Conservation (phyloP, 2,113 vertebrate genomes). For the Gavia stellata region DNA sequence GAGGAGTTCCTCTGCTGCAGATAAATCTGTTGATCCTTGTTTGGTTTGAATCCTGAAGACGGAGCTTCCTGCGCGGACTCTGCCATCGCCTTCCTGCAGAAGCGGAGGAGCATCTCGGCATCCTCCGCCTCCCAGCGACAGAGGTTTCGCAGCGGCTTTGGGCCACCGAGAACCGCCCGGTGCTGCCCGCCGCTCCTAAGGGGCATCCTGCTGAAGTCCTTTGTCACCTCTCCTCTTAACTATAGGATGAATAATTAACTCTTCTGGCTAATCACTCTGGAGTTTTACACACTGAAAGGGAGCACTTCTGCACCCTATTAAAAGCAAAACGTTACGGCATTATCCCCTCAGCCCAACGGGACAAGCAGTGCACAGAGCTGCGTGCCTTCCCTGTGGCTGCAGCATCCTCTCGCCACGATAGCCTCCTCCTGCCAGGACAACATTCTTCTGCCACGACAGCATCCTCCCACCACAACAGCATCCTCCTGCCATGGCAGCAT, state of each 20-base stretch:
- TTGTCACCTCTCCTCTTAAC: neutral
- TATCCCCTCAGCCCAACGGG: fast-evolving
- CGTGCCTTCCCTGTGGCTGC: neutral
- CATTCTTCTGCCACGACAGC: fast-evolving
- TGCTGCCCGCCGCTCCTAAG: neutral
- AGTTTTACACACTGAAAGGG: neutral
- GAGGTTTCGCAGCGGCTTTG: neutral
- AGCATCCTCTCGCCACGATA: no score
- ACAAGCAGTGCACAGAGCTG: fast-evolving
- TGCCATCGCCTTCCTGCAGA: neutral
- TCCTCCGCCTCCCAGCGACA: neutral
- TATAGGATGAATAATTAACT: neutral
- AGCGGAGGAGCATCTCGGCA: neutral
- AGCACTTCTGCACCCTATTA: neutral
- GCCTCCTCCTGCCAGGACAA: neutral
- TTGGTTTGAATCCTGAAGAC: neutral
- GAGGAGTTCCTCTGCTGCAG: neutral
- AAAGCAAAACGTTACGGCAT: fast-evolving
- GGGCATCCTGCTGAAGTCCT: neutral
- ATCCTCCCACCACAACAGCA: neutral
- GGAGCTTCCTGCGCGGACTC: neutral
- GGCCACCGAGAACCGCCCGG: neutral
- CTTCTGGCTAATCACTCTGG: neutral
- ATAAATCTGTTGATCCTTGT: neutral
- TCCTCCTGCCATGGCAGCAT: fast-evolving